Evolutionary conservation across 2,113 vertebrate species (phyloP).

Genomic region (Sus scrofa): T2T-Sscrofa CM000820.6:26779001-26779500

Average conservation of each 20-base stretch:
- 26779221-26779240: conserved; percentile 9
- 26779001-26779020: conserved; percentile 5
- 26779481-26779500: not conserved
- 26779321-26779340: not conserved
- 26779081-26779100: not conserved
- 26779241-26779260: not conserved
- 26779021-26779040: not conserved
- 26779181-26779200: conserved; percentile 8
- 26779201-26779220: conserved; percentile 21
- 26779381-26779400: not conserved
- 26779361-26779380: not conserved
- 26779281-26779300: not conserved
- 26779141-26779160: too few relatives aligned
- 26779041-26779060: not conserved
- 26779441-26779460: not conserved
- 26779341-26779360: not conserved
- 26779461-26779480: not conserved
- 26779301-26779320: not conserved
- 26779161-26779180: not conserved
- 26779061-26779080: conserved; percentile 1
- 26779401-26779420: not conserved
- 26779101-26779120: conserved; percentile 10
- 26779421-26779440: not conserved
- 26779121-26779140: not conserved
- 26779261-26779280: not conserved